These are phyloP conservation scores for Lottia gigantea DNA, from an alignment of 2,888 invertebrate genomes.

Conservation along the genomic window DNA sequence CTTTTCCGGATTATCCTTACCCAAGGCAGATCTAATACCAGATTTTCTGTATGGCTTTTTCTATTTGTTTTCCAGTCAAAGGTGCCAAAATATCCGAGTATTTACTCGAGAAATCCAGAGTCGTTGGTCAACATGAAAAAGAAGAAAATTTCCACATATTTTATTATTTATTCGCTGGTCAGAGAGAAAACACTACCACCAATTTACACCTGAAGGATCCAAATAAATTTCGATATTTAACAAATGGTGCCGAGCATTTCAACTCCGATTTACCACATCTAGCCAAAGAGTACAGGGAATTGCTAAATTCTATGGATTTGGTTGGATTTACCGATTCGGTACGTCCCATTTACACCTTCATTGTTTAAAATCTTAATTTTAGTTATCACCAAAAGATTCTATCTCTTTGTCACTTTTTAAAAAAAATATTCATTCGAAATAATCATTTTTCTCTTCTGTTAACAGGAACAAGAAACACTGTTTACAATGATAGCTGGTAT, in stretches of 20 bases:
- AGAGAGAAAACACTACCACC: constrained; percentile 42
- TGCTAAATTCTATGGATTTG: constrained; percentile 62
- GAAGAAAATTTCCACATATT: constrained; percentile 68
- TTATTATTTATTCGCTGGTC: constrained; percentile 63
- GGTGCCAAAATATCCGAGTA: constrained; percentile 68
- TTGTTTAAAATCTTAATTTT: not conserved
- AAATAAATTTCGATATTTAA: constrained; percentile 51
- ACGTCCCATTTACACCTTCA: constrained; percentile 10
- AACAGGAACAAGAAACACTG: constrained; percentile 62
- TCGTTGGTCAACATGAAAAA: constrained; percentile 59
- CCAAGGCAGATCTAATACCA: too few species aligned
- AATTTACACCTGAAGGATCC: constrained; percentile 42
- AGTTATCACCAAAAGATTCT: not conserved
- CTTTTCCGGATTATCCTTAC: too few species aligned
- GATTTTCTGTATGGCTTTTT: too few species aligned
- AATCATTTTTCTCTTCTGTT: not conserved
- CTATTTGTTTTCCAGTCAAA: constrained; percentile 46
- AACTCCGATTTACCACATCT: constrained; percentile 34
- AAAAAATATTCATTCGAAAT: not conserved
- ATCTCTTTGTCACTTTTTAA: not conserved
- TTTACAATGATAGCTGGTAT: constrained; percentile 60
- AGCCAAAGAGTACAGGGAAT: constrained; percentile 51
- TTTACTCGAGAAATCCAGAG: constrained; percentile 65
- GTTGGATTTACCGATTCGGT: constrained; percentile 66
- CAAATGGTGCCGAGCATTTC: constrained; percentile 40